Conservation (phyloP, 2,797 vertebrate genomes). For the Euthynnus affinis region DNA sequence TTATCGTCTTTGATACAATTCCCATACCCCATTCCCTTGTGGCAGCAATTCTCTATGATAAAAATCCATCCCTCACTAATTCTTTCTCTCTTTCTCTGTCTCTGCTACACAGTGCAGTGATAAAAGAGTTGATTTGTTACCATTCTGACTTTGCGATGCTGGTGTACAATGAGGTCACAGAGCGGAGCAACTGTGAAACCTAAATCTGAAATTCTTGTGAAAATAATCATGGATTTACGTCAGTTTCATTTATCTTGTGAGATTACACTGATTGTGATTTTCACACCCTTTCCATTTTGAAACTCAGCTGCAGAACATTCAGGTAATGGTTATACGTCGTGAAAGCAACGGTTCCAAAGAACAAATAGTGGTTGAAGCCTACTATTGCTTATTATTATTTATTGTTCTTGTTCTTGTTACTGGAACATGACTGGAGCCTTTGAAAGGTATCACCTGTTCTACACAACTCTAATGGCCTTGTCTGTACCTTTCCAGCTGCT, state of each 20-base stretch:
- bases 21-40: slow-evolving; percentile 48
- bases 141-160: slow-evolving; percentile 37
- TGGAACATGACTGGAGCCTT: slow-evolving; percentile 18
- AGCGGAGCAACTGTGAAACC: slow-evolving; percentile 73
- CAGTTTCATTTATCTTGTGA: slow-evolving; percentile 46
- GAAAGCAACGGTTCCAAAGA: slow-evolving; percentile 36
- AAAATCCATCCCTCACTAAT: slow-evolving; percentile 48
- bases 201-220: slow-evolving; percentile 58
- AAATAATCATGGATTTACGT: slow-evolving; percentile 64
- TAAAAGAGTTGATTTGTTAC: slow-evolving; percentile 69
- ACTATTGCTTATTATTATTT: slow-evolving; percentile 3
- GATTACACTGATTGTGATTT: slow-evolving; percentile 57
- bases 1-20: slow-evolving; percentile 61
- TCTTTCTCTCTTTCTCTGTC: slow-evolving; percentile 25
- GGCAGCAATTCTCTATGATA: slow-evolving; percentile 41
- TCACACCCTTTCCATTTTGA: slow-evolving; percentile 57
- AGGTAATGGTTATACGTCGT: slow-evolving; percentile 10
- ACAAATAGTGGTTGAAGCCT: not conserved
- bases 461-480: slow-evolving; percentile 37
- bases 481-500: slow-evolving; percentile 52
- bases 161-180: slow-evolving; percentile 62
- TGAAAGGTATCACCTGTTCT: slow-evolving; percentile 54
- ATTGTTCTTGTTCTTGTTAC: slow-evolving; percentile 1
- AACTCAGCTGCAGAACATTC: slow-evolving; percentile 26
- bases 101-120: slow-evolving; percentile 24